Conservation (phyloP, 2,888 invertebrate genomes). For the Acleris cristana region DNA sequence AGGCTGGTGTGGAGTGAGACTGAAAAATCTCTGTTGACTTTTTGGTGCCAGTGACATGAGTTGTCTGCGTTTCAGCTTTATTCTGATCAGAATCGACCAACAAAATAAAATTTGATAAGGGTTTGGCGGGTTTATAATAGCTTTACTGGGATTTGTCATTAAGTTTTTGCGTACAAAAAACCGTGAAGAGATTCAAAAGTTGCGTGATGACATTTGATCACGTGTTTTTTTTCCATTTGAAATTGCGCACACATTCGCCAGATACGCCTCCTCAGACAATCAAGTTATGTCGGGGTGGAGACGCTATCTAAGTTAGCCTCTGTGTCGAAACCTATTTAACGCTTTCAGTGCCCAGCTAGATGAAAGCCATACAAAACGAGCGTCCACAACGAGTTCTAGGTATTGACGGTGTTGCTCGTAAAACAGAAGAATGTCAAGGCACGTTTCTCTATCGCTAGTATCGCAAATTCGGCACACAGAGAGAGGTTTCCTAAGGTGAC, state of each 20-base stretch:
- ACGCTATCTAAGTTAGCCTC: slow-evolving; percentile 21
- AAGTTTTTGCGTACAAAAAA: slow-evolving; percentile 22
- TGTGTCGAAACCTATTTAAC: slow-evolving; percentile 24
- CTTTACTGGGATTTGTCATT: slow-evolving; percentile 31
- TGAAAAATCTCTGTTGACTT: slow-evolving; percentile 4
- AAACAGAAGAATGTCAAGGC: too few relatives aligned
- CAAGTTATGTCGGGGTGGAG: slow-evolving; percentile 14
- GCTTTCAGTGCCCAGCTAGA: too few relatives aligned
- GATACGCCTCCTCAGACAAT: slow-evolving; percentile 13
- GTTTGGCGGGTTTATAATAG: slow-evolving; percentile 26
- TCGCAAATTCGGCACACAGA: too few relatives aligned
- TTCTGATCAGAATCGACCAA: slow-evolving; percentile 18
- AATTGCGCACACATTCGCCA: slow-evolving; percentile 13
- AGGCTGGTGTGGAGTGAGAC: not conserved
- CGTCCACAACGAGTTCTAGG: too few relatives aligned
- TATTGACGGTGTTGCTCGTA: too few relatives aligned
- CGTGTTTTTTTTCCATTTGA: slow-evolving; percentile 4
- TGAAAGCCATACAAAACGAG: too few relatives aligned
- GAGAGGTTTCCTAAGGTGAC: too few relatives aligned
- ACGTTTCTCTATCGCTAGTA: too few relatives aligned
- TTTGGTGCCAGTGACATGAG: slow-evolving; percentile 12
- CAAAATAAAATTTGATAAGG: slow-evolving; percentile 31
- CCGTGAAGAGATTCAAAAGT: slow-evolving; percentile 5
- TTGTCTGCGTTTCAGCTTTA: slow-evolving; percentile 3
- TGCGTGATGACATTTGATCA: not conserved